Percentiles rank a stretch among this genome's conserved stretches.
phyloP scores from a whole-genome alignment of 2,888 invertebrate species.

The Schrankia costaestrigalis region DNA sequence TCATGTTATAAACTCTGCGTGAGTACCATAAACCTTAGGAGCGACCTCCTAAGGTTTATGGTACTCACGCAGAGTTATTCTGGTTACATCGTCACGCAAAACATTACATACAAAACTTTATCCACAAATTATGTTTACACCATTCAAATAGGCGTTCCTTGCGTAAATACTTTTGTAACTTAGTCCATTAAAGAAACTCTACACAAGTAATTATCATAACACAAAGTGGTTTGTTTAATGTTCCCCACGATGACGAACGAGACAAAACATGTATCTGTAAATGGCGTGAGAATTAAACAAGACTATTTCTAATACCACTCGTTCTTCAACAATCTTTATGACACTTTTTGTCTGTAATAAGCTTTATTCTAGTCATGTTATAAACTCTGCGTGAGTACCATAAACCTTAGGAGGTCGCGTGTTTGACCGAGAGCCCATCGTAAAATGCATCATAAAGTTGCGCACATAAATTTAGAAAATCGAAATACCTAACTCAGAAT shows the following conservation, averaged over 20 bases:
- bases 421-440: slow-evolving; percentile 71
- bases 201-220: slow-evolving; percentile 68
- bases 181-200: slow-evolving; percentile 70
- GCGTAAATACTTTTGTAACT: slow-evolving; percentile 71
- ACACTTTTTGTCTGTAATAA: slow-evolving; percentile 34
- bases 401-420: slow-evolving; percentile 68
- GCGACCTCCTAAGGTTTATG: slow-evolving; percentile 65
- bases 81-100: slow-evolving; percentile 54
- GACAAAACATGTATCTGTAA: slow-evolving; percentile 35
- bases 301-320: not conserved
- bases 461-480: slow-evolving; percentile 69
- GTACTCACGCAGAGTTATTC: slow-evolving; percentile 61
- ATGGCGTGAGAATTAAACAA: slow-evolving; percentile 26
- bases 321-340: slow-evolving; percentile 10
- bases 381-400: slow-evolving; percentile 62
- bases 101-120: slow-evolving; percentile 68
- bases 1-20: slow-evolving; percentile 60
- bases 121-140: slow-evolving; percentile 75
- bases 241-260: slow-evolving; percentile 48
- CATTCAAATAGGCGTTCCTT: slow-evolving; percentile 69
- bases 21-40: slow-evolving; percentile 60
- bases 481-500: slow-evolving; percentile 50
- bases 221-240: slow-evolving; percentile 60
- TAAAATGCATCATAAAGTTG: slow-evolving; percentile 71
- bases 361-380: slow-evolving; percentile 57